Percentiles rank a stretch among this genome's conserved stretches.
Evolutionary conservation across 2,888 invertebrate genomes (phyloP).

Genomic region (Trypoxylon attenuatum): DNA sequence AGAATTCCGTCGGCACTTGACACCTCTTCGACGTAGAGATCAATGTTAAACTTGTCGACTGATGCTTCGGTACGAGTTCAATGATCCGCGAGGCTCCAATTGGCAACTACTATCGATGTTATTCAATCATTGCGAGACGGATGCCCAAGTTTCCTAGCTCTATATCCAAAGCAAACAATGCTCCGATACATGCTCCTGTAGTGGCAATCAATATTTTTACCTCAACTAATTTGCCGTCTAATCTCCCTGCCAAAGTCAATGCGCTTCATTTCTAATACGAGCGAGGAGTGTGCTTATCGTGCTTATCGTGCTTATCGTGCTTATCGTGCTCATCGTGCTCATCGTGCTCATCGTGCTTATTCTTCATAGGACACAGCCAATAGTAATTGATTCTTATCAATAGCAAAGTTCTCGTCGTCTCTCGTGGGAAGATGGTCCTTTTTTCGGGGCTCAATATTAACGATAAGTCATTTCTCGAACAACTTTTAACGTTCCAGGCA

Average conservation of each 20-base stretch:
- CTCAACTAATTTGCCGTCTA: neutral
- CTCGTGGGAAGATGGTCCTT: too few species aligned
- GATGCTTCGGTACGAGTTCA: constrained; percentile 28
- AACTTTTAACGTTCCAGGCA: constrained; percentile 40
- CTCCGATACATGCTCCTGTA: neutral
- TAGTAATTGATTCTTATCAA: too few species aligned
- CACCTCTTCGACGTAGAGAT: constrained; percentile 13
- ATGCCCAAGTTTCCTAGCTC: constrained; percentile 18
- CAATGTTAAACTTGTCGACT: constrained; percentile 15
- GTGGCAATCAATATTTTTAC: neutral
- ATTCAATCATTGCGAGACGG: constrained; percentile 37
- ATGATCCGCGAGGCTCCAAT: constrained; percentile 34
- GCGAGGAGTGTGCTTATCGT: too few species aligned
- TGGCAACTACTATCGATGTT: constrained; percentile 47
- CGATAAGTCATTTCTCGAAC: neutral
- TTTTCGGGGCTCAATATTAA: too few species aligned
- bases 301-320: too few species aligned
- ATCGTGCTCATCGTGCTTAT: too few species aligned
- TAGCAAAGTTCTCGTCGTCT: too few species aligned
- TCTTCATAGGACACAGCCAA: too few species aligned
- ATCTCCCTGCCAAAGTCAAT: too few species aligned
- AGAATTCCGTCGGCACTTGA: constrained; percentile 17
- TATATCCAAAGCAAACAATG: constrained; percentile 39
- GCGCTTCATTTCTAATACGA: too few species aligned
- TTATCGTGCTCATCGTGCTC: too few species aligned